Base-by-base conservation (phyloP, 2,797 vertebrate genomes). In the Petrocephalus sullivani region DNA sequence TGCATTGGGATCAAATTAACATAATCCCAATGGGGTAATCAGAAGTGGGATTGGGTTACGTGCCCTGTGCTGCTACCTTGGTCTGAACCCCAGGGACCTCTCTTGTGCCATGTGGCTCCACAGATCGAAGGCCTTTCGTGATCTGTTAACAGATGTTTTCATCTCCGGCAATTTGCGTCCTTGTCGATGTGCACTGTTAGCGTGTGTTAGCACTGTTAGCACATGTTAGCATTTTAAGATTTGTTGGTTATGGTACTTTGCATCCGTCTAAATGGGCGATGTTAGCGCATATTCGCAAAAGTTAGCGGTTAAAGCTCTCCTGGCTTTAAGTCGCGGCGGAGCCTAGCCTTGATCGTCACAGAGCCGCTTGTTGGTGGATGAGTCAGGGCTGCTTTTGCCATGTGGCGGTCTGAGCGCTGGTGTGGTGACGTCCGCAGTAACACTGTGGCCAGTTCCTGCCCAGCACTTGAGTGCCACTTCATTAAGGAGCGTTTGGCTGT, bases 1-100 rank as follows among this genome's bases (percentile, higher is more conserved):
- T 93, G 90, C 93, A 93, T 93, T 92, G 90, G 89, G 88, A 93
- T 91, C 91, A 93, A 94, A 93, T 94, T 91, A 94, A 91, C 90
- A 91, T 91, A 91, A 94, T 93, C 92, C 91, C 89, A 91, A 91
- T 87, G 89, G 87, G 91, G 88, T 93, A 93, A 94, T 93, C 92
- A 87, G 5, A 91, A 90, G 91, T 90, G 90, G 92, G 92, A 93
- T 94, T 94, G 93, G 92, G 91, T 92, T 93, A 92, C 6, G 10
- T 54, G 49, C 28, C 54, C 78, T 46, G 41, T 54, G 53, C 54
- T 10, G 1, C 19, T 56, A 56, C 53, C 83, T n/a, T 5, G 14
- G 14, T 16, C 23, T 37, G 28, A 85, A 37, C 53, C 37, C 87
- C 33, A 10, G 67, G 53, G 19, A 78, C 23, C 87, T 46, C 21